phyloP scores from a whole-genome alignment of 1,140 invertebrate species.

The Parapsyche elsis region DNA sequence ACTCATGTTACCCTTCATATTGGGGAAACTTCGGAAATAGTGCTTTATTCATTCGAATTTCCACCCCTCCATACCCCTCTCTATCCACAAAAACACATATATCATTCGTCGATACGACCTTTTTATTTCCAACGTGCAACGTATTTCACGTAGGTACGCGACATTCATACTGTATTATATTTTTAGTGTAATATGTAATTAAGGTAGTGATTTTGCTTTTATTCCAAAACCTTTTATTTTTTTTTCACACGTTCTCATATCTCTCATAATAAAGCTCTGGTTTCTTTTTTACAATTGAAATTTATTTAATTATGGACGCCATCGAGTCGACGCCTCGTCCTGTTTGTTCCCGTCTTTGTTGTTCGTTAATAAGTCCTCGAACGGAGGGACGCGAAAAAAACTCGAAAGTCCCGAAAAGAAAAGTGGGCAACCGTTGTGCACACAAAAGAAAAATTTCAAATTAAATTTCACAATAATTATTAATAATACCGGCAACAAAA shows the following conservation, averaged over 20 bases:
- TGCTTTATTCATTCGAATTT: conserved; percentile 20
- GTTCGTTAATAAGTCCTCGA: conserved; percentile 10
- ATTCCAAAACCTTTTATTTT: too few species aligned
- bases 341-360: conserved; percentile 9
- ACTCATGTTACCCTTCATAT: conserved; percentile 30
- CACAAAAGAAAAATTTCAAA: conserved; percentile 21
- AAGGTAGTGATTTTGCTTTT: too few species aligned
- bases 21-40: conserved; percentile 11
- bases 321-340: neutral
- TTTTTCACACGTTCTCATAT: too few species aligned
- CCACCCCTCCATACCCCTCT: neutral
- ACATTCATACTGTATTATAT: too few species aligned
- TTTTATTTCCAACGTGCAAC: neutral
- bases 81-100: neutral
- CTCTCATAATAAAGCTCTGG: too few species aligned
- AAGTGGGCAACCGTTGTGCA: conserved; percentile 15
- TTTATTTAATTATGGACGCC: conserved; percentile 1
- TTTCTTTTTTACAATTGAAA: neutral
- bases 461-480: conserved; percentile 12
- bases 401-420: neutral
- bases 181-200: too few species aligned
- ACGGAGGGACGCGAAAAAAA: neutral
- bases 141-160: too few species aligned
- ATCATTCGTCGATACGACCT: neutral
- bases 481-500: conserved; percentile 8